These are phyloP conservation scores for Diorhabda elongata DNA, from an alignment of 1,140 invertebrate genomes.

Conservation along the genomic window DNA sequence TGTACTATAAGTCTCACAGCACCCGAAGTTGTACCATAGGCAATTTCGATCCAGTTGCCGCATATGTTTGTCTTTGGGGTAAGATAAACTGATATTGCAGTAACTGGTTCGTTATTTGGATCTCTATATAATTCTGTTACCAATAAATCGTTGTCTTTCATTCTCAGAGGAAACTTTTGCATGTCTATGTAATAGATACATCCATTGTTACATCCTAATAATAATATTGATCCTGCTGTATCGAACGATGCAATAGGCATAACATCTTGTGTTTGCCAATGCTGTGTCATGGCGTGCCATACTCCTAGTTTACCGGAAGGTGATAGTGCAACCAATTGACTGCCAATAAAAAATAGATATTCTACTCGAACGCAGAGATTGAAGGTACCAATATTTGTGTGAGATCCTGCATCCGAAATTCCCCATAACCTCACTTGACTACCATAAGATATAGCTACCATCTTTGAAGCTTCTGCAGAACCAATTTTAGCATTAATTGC, in stretches of 20 bases:
- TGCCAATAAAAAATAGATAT: slow-evolving; percentile 95
- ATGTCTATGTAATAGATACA: slow-evolving; percentile 99
- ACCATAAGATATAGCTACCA: slow-evolving; percentile 85
- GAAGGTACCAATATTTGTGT: slow-evolving; percentile 82
- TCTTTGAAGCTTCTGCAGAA: slow-evolving; percentile 62
- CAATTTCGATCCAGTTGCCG: slow-evolving; percentile 99
- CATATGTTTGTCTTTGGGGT: slow-evolving; percentile 96
- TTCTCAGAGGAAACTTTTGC: slow-evolving; percentile 97
- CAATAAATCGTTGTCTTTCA: slow-evolving; percentile 98
- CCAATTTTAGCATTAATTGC: slow-evolving; percentile 93
- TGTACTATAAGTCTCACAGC: slow-evolving; percentile 96
- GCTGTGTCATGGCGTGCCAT: slow-evolving; percentile 97
- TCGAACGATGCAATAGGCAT: slow-evolving; percentile 93
- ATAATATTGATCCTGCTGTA: slow-evolving; percentile 90
- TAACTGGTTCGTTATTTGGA: slow-evolving; percentile 90
- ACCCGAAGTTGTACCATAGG: slow-evolving; percentile 94
- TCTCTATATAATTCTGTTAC: slow-evolving; percentile 96
- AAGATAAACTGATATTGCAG: slow-evolving; percentile 96
- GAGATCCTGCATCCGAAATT: slow-evolving; percentile 74
- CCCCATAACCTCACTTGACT: slow-evolving; percentile 85
- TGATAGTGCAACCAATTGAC: slow-evolving; percentile 91
- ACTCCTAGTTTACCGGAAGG: slow-evolving; percentile 95
- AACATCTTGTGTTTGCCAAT: slow-evolving; percentile 96
- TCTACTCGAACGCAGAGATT: slow-evolving; percentile 90
- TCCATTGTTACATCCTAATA: slow-evolving; percentile 93